These are phyloP conservation scores for Eristalis intricaria DNA, from an alignment of 2,888 invertebrate species.

Conservation along the genomic window DNA sequence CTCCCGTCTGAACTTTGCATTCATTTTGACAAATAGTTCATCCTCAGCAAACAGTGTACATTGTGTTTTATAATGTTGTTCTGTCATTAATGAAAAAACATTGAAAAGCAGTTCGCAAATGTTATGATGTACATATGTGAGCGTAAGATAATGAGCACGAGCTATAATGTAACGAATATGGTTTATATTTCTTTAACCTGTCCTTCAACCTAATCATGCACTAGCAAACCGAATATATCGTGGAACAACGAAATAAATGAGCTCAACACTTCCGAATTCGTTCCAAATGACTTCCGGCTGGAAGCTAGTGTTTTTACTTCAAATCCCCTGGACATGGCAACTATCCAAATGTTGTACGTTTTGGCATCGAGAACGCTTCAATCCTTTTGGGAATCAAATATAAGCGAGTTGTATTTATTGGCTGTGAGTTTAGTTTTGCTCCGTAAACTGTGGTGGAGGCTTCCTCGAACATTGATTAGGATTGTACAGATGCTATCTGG, in stretches of 20 bases:
- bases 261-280: conserved; percentile 1
- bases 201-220: neutral
- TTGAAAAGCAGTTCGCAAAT: neutral
- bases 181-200: neutral
- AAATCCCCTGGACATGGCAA: conserved; percentile 6
- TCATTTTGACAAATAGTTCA: too few species aligned
- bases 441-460: neutral
- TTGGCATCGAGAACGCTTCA: neutral
- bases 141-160: too few species aligned
- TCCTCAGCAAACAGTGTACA: too few species aligned
- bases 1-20: too few species aligned
- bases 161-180: too few species aligned
- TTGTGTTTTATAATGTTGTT: too few species aligned
- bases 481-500: conserved; percentile 12
- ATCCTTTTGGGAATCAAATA: neutral
- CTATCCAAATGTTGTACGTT: conserved; percentile 13
- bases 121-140: too few species aligned
- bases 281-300: conserved; percentile 6
- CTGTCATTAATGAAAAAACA: too few species aligned
- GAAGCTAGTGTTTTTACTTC: neutral
- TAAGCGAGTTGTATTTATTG: neutral
- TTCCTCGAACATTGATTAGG: conserved; percentile 9
- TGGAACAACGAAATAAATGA: conserved; percentile 12
- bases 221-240: neutral
- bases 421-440: neutral